A percentile compares a stretch with the other conserved stretches of the same genome.
Conservation (phyloP, 2,888 invertebrate genomes). For the Hirtodrosophila duncani region DNA sequence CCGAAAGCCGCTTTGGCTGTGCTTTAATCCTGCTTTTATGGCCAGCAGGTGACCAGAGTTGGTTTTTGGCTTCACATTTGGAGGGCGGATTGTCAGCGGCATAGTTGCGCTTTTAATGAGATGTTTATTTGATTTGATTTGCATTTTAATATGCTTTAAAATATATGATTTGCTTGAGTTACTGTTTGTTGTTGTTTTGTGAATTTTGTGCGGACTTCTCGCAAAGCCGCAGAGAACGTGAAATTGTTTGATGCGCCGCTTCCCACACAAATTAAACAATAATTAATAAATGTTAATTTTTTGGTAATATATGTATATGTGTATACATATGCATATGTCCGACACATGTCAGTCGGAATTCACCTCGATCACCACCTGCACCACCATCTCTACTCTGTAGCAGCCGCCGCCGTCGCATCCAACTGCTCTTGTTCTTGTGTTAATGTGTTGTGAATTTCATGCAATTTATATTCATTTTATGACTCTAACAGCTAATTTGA, state of each 20-base stretch:
- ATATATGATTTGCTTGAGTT: constrained; percentile 61
- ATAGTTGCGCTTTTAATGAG: constrained; percentile 63
- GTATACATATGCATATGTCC: too few species aligned
- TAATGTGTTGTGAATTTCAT: constrained; percentile 49
- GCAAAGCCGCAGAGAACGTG: too few species aligned
- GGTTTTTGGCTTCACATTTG: constrained; percentile 12
- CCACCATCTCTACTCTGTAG: too few species aligned
- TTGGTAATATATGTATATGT: too few species aligned
- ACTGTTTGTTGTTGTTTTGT: constrained; percentile 30
- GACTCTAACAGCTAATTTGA: constrained; percentile 52
- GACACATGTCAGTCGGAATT: too few species aligned
- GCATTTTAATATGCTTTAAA: constrained; percentile 52
- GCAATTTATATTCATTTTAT: constrained; percentile 61
- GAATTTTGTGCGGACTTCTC: too few species aligned
- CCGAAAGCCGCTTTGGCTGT: too few species aligned
- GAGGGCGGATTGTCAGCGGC: constrained; percentile 38
- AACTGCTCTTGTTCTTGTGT: constrained; percentile 12
- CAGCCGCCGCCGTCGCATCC: too few species aligned
- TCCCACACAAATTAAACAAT: constrained; percentile 69
- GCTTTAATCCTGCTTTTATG: too few species aligned
- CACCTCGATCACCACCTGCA: constrained; percentile 28
- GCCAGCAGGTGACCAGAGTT: too few species aligned
- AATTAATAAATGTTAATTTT: constrained; percentile 65
- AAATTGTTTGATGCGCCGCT: constrained; percentile 42
- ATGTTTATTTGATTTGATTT: constrained; percentile 64